phyloP scores from a whole-genome alignment of 1,140 invertebrate genomes.

The Philotrypesis tridentata region DNA sequence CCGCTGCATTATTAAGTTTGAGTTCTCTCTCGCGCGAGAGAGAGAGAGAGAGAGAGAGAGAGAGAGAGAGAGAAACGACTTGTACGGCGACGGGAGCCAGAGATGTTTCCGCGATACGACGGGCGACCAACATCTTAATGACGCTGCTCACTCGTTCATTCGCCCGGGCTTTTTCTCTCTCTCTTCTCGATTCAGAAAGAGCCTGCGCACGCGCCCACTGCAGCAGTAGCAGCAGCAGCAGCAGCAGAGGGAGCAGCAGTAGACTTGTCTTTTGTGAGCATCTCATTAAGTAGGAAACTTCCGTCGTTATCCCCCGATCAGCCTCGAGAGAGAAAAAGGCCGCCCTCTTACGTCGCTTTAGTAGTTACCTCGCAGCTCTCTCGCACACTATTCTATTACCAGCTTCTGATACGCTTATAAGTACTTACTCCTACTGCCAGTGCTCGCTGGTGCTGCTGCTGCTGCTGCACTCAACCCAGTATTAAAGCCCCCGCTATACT shows the following conservation, averaged over 20 bases:
- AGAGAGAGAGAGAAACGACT: background rate
- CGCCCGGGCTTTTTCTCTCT: background rate
- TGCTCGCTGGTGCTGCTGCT: no score
- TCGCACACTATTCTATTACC: constrained; percentile 32
- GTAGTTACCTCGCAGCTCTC: background rate
- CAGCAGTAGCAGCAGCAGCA: no score
- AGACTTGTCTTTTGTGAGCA: constrained; percentile 35
- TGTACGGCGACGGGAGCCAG: background rate
- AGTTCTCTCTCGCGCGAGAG: background rate
- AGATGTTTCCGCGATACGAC: constrained; percentile 4
- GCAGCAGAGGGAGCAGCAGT: background rate
- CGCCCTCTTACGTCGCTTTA: constrained; percentile 18
- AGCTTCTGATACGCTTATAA: background rate
- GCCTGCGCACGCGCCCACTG: background rate
- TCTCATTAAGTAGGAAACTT: constrained; percentile 46
- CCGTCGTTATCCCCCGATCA: constrained; percentile 30
- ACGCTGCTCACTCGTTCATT: background rate
- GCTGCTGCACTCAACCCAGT: background rate
- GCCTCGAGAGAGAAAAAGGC: constrained; percentile 5
- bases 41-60: background rate
- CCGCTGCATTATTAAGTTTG: background rate
- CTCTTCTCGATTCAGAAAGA: background rate
- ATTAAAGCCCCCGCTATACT: background rate
- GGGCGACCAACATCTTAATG: constrained; percentile 18
- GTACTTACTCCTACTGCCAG: no score